Percentiles rank a stretch among this genome's conserved stretches.
Conservation (phyloP, 2,113 vertebrate species). For the Chaetorhynchus papuensis region DNA sequence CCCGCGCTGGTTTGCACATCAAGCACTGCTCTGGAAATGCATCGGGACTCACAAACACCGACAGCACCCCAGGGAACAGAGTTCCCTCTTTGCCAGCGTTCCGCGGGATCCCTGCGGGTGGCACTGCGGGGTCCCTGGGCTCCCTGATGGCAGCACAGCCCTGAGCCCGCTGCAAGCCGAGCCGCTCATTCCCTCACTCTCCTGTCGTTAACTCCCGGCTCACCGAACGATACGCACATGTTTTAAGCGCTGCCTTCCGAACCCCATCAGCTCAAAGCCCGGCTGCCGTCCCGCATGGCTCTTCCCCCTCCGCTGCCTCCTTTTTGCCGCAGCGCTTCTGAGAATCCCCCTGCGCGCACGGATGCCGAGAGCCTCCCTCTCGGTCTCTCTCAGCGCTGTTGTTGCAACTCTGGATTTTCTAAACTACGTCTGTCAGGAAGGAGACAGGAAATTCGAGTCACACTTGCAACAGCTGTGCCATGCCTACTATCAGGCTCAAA, state of each 20-base stretch:
- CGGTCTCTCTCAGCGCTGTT: slow-evolving; percentile 50
- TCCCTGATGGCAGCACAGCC: neutral
- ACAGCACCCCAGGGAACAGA: neutral
- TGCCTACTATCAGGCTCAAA: slow-evolving; percentile 75
- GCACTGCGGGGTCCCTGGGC: neutral
- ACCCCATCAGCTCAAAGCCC: neutral
- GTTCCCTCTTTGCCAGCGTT: neutral
- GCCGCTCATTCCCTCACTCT: neutral
- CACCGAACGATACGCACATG: neutral
- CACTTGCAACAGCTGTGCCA: slow-evolving; percentile 79
- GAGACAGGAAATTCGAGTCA: slow-evolving; percentile 95
- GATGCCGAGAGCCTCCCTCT: neutral
- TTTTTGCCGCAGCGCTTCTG: neutral
- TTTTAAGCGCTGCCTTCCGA: neutral
- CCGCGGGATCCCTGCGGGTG: neutral
- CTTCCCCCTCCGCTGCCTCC: neutral
- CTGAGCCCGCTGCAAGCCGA: neutral
- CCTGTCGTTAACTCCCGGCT: neutral
- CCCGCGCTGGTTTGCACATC: rapidly evolving
- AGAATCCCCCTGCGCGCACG: neutral
- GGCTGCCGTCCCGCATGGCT: neutral
- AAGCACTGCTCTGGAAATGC: neutral
- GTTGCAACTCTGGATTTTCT: slow-evolving; percentile 84
- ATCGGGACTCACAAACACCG: rapidly evolving
- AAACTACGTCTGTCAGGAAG: slow-evolving; percentile 85